A percentile compares a stretch with the other conserved stretches of the same genome.
Evolutionary conservation across 2,113 vertebrate genomes (phyloP).

Genomic region (Stigmatopora argus): DNA sequence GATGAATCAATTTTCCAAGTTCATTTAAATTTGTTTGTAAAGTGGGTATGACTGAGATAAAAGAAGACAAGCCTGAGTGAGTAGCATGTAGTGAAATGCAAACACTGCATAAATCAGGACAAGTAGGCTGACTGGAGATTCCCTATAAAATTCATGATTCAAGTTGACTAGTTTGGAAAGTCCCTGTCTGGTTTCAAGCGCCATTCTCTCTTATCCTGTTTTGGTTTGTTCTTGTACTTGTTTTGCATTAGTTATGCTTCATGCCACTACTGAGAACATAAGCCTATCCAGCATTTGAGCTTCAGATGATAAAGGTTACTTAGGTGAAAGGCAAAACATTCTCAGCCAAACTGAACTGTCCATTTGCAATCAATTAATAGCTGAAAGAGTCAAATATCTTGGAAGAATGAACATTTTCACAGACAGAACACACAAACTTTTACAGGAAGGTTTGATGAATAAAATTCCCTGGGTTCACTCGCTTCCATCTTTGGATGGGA

Average conservation of each 20-base stretch:
- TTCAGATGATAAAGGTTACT: too few species aligned
- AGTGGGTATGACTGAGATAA: slow-evolving; percentile 25
- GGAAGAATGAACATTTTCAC: not conserved
- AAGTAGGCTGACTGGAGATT: slow-evolving; percentile 43
- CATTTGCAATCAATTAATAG: too few species aligned
- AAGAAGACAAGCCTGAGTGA: slow-evolving; percentile 16
- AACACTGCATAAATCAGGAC: slow-evolving; percentile 36
- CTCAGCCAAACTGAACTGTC: too few species aligned
- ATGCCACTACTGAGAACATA: too few species aligned
- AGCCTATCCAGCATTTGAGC: too few species aligned
- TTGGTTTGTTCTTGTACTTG: not conserved
- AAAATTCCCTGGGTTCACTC: not conserved
- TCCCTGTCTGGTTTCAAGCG: slow-evolving; percentile 49
- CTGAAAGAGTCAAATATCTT: too few species aligned
- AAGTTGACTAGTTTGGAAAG: slow-evolving; percentile 52
- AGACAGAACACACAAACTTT: not conserved
- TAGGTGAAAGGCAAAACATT: too few species aligned
- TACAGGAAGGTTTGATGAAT: too few species aligned
- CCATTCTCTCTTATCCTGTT: not conserved
- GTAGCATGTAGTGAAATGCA: slow-evolving; percentile 21
- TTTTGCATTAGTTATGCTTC: not conserved
- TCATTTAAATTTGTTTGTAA: too few species aligned
- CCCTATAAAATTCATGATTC: slow-evolving; percentile 57
- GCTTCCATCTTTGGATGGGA: not conserved
- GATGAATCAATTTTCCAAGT: too few species aligned